Conservation (phyloP, 2,113 vertebrate genomes). For the Colaptes auratus region DNA sequence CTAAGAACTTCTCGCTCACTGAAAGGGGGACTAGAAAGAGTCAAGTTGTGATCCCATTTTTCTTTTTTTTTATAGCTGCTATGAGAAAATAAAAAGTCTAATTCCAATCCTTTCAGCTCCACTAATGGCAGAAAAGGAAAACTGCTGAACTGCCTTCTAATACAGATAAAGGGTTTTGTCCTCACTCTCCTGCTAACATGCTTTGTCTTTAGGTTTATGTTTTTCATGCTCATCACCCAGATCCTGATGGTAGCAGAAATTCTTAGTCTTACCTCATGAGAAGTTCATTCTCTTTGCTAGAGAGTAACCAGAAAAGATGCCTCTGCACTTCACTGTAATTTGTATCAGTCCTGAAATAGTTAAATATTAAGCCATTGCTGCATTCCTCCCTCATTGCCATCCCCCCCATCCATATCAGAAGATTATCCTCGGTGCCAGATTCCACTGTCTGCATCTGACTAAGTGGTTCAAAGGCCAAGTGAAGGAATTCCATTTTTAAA, state of each 20-base stretch:
- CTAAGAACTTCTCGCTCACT: background rate
- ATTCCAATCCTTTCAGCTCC: background rate
- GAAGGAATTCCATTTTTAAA: conserved; percentile 35
- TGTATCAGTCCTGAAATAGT: conserved; percentile 18
- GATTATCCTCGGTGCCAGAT: conserved; percentile 63
- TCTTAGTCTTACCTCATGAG: background rate
- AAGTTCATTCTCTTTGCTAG: background rate
- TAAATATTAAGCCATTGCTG: conserved; percentile 47
- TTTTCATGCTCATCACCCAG: background rate
- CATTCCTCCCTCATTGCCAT: conserved; percentile 57
- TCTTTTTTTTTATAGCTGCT: background rate
- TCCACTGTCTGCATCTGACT: conserved; percentile 65
- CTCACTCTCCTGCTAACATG: background rate
- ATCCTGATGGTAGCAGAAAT: background rate
- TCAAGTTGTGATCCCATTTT: background rate
- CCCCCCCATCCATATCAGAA: conserved; percentile 54
- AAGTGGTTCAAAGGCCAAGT: conserved; percentile 54
- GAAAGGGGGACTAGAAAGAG: background rate
- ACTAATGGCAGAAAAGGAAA: background rate
- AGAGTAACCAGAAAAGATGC: background rate
- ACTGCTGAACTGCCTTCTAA: background rate
- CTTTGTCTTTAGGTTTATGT: background rate
- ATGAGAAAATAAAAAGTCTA: background rate
- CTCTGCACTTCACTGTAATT: background rate
- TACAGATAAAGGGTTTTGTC: background rate